Evolutionary conservation across 2,888 invertebrate genomes (phyloP), one percentile per base, ranked within the genome.

Genomic region (Cephus spinipes): DNA sequence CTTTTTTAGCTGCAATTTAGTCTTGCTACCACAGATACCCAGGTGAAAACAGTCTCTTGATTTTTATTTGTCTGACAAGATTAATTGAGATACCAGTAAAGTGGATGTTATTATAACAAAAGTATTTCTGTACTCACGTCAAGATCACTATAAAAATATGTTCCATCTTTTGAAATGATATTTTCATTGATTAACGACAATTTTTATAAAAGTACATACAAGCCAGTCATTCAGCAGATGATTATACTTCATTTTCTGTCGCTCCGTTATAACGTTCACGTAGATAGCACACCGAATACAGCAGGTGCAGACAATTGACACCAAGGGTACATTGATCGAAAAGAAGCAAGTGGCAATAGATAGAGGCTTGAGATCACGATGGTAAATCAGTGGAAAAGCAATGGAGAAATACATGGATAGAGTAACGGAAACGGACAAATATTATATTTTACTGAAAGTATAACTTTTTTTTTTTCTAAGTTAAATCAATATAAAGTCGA

Each of bases 181-280:
- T 76, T 81, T 81, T 81, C 82, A 83, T 80, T 77, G 78, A 82
- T 80, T 82, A 83, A 83, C 81, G 81, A 79, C 80, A 80, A 86
- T 85, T 87, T 85, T 87, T 87, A 84, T 86, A 85, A 86, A 83
- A 87, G 86, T 86, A 87, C 87, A 83, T 86, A 87, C 79, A 82
- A 84, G 82, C 82, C 83, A 81, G 80, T 83, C 81, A 73, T 73
- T n/a, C 77, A 79, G 78, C 82, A 81, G 85, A 82, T 83, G 81
- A 55, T 55, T 23, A 1, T 9, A 23, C 23, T 9, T 6, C 6
- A 55, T 55, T 23, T 23, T 23, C 0, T 55, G 55, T 55, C 9
- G 55, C 23, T 55, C 23, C 23, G 23, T 23, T 55, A 2, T 55
- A 15, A 23, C 9, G 9, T 55, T 55, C 1, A 9, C 23, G 9